A percentile compares a stretch with the other conserved stretches of the same genome.
Conservation (phyloP, 2,113 vertebrate genomes). For the Boleophthalmus pectinirostris region DNA sequence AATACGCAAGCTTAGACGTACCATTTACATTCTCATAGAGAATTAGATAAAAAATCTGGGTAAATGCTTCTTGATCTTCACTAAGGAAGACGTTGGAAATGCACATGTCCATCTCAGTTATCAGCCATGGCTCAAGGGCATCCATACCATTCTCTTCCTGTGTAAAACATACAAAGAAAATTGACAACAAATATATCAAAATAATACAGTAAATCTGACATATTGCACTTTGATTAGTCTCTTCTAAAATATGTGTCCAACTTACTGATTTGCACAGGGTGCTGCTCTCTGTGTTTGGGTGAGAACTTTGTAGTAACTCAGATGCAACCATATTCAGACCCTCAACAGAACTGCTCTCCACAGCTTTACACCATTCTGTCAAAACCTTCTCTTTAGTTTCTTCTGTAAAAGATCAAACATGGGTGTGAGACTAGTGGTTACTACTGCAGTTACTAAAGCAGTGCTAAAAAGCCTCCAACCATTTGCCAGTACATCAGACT, state of each 20-base stretch:
- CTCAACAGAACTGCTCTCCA: conserved; percentile 58
- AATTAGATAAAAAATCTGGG: conserved; percentile 92
- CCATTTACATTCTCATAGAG: conserved; percentile 89
- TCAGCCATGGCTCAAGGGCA: conserved; percentile 85
- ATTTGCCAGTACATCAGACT: neutral
- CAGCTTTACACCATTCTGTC: conserved; percentile 84
- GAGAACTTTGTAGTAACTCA: conserved; percentile 66
- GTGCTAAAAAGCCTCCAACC: neutral
- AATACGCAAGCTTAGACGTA: conserved; percentile 65
- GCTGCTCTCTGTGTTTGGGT: conserved; percentile 71
- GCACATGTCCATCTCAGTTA: conserved; percentile 92
- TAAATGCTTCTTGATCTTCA: conserved; percentile 85
- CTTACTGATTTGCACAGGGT: conserved; percentile 81
- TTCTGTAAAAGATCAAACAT: conserved; percentile 68
- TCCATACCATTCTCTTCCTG: conserved; percentile 82
- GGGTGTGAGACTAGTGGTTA: neutral
- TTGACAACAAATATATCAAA: neutral
- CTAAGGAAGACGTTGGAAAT: conserved; percentile 88
- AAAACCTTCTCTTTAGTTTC: conserved; percentile 83
- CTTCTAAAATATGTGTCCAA: neutral
- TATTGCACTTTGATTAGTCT: neutral
- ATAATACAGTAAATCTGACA: neutral
- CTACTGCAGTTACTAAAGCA: neutral
- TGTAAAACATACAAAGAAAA: neutral
- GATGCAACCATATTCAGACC: conserved; percentile 62